A percentile compares a stretch with the other conserved stretches of the same genome.
These are phyloP conservation scores for Taenioides sp. DNA, from an alignment of 2,797 vertebrate genomes.

Conservation along the genomic window DNA sequence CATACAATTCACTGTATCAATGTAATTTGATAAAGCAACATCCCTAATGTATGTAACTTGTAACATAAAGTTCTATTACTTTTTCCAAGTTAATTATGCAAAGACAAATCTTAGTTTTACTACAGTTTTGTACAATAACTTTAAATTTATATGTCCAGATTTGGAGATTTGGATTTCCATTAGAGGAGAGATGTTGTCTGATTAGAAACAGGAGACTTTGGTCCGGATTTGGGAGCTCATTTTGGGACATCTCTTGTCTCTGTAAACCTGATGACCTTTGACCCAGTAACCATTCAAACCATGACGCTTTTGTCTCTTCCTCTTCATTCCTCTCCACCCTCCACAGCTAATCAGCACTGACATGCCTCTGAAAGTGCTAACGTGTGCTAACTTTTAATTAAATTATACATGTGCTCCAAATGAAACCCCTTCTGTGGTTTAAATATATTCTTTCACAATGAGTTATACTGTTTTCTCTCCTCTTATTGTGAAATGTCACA, in stretches of 20 bases:
- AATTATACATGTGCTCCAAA: background rate
- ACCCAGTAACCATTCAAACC: constrained; percentile 9
- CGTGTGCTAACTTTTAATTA: background rate
- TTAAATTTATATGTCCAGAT: no score
- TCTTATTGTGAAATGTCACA: background rate
- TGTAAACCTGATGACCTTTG: constrained; percentile 25
- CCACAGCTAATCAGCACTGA: constrained; percentile 4
- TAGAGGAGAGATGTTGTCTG: background rate
- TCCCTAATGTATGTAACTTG: no score
- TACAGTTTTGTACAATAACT: no score
- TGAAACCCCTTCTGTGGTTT: background rate
- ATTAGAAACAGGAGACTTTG: background rate
- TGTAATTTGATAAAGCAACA: no score
- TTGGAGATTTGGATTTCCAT: background rate
- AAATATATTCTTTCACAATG: background rate
- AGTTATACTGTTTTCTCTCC: background rate
- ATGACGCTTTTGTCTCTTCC: constrained; percentile 15
- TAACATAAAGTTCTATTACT: no score
- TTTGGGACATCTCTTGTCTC: constrained; percentile 4
- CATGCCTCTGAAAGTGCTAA: background rate
- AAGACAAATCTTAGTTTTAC: no score
- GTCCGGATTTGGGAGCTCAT: background rate
- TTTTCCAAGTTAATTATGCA: no score
- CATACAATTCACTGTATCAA: no score
- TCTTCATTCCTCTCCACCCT: constrained; percentile 26